These are phyloP conservation scores for Bursaphelenchus okinawaensis DNA, from an alignment of 2,888 invertebrate genomes.

Conservation along the genomic window DNA sequence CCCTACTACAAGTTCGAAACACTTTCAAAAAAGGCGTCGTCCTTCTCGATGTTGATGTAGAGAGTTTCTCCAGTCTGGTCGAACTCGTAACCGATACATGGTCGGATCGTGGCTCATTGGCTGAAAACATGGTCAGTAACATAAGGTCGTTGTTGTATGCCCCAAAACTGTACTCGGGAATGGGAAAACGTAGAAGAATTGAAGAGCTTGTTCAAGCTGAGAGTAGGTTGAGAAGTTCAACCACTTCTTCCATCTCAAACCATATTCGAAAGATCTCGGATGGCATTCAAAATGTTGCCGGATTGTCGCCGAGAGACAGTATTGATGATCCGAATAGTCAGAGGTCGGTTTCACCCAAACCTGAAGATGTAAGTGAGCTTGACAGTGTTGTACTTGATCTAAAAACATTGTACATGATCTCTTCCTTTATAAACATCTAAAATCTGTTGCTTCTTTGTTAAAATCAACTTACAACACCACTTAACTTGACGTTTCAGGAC, in stretches of 20 bases:
- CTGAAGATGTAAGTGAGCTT: not conserved
- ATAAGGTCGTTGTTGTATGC: conserved; percentile 32
- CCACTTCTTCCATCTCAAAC: not conserved
- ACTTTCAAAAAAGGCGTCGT: conserved; percentile 32
- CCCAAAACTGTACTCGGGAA: conserved; percentile 33
- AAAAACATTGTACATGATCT: too few species aligned
- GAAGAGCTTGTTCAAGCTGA: not conserved
- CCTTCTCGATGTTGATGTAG: conserved; percentile 28
- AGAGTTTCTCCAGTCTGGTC: conserved; percentile 16
- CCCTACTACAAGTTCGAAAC: conserved; percentile 55
- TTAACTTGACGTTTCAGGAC: too few species aligned
- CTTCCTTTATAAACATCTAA: too few species aligned
- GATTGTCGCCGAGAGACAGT: not conserved
- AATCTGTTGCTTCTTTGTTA: too few species aligned
- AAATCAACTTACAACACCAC: too few species aligned
- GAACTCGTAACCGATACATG: conserved; percentile 23
- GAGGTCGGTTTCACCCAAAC: not conserved
- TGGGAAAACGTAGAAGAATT: not conserved
- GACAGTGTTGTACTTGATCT: too few species aligned
- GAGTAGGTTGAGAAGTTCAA: not conserved
- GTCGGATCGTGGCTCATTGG: conserved; percentile 23
- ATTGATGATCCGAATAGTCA: not conserved
- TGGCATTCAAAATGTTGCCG: not conserved
- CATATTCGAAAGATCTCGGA: not conserved
- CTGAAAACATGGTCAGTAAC: conserved; percentile 16